These are phyloP conservation scores for Pedionomus torquatus DNA, from an alignment of 2,113 vertebrate genomes.

Conservation along the genomic window DNA sequence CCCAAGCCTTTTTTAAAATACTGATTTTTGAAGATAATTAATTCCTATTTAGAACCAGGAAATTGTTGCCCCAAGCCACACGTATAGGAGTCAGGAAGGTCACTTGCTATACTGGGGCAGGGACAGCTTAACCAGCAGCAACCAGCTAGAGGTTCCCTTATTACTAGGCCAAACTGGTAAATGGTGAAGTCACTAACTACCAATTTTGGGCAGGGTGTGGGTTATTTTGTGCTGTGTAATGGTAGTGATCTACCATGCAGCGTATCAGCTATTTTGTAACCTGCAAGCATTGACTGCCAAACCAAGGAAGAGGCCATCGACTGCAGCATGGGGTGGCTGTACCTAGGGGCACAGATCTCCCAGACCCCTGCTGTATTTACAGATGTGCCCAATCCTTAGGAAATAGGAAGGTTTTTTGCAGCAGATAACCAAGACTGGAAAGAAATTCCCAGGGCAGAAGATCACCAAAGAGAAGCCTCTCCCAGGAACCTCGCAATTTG, in stretches of 20 bases:
- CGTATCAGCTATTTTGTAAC: slow-evolving; percentile 54
- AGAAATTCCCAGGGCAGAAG: not conserved
- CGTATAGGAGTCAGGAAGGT: rapidly evolving
- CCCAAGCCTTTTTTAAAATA: not conserved
- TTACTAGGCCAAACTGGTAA: not conserved
- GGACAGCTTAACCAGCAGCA: not conserved
- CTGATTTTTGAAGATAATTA: not conserved
- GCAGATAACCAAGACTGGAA: not conserved
- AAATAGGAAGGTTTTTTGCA: not conserved
- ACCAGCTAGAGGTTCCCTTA: not conserved
- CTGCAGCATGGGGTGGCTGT: slow-evolving; percentile 81
- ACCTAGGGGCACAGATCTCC: slow-evolving; percentile 50
- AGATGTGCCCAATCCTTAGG: not conserved
- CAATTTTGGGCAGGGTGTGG: not conserved
- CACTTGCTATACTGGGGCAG: not conserved
- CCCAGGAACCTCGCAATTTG: not conserved
- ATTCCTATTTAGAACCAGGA: not conserved
- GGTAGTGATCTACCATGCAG: not conserved
- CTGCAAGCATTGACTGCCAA: slow-evolving; percentile 81
- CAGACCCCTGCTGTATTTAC: not conserved
- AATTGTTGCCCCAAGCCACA: not conserved
- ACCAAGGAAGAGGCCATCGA: slow-evolving; percentile 80
- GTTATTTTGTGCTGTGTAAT: not conserved
- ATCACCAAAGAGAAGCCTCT: not conserved
- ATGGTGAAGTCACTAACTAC: not conserved